Evolutionary conservation across 2,797 vertebrate species (phyloP).

Genomic region (Peromyscus attwateri): DNA sequence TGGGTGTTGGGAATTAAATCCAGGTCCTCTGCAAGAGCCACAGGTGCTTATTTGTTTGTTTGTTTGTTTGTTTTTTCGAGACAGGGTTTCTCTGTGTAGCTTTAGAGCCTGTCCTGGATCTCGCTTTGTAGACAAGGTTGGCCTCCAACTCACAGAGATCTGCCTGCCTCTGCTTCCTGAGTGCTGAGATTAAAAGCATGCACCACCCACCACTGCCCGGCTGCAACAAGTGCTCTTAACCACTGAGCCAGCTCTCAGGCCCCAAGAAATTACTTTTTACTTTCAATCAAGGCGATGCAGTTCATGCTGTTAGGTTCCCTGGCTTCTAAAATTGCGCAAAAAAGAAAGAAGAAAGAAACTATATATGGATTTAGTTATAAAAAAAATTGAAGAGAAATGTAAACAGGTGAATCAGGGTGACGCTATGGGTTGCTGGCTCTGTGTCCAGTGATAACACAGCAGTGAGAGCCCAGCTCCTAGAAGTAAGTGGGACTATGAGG

Average conservation of each 20-base stretch:
- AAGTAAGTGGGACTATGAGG: neutral
- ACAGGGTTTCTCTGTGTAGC: too few species aligned
- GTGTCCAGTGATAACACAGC: neutral
- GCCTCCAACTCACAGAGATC: too few species aligned
- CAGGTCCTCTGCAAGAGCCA: neutral
- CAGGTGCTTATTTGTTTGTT: neutral
- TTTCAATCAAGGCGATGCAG: conserved; percentile 29
- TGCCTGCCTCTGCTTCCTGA: too few species aligned
- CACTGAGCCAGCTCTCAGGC: neutral
- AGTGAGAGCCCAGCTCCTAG: too few species aligned
- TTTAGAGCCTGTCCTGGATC: too few species aligned
- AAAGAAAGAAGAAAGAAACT: neutral
- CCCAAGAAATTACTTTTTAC: neutral
- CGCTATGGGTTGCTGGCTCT: neutral
- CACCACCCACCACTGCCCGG: too few species aligned
- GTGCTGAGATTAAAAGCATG: too few species aligned
- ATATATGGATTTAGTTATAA: neutral
- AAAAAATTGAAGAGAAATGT: neutral
- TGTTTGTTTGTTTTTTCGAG: too few species aligned
- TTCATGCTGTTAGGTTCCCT: neutral
- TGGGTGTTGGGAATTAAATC: neutral
- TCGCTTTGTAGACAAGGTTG: too few species aligned
- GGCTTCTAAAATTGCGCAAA: conserved; percentile 22
- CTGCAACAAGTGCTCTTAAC: neutral
- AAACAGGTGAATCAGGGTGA: neutral